These are phyloP conservation scores for Endomychus coccineus DNA, from an alignment of 2,888 invertebrate genomes.

Conservation along the genomic window DNA sequence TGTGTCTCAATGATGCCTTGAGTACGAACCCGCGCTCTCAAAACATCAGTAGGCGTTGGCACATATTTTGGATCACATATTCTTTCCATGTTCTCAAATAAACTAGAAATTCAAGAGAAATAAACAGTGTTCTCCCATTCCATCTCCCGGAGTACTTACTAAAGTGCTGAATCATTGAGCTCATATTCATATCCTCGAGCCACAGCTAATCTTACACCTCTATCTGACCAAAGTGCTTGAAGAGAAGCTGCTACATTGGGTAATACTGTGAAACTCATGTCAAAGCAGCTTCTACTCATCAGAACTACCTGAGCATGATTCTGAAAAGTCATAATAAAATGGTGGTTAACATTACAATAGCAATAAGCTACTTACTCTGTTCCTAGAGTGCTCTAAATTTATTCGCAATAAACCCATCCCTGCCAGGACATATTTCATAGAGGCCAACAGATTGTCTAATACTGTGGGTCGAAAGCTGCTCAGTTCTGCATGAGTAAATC, in stretches of 20 bases:
- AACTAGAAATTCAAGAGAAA: conserved; percentile 39
- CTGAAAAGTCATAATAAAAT: conserved; percentile 28
- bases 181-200: conserved; percentile 61
- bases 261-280: conserved; percentile 49
- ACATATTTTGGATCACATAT: conserved; percentile 56
- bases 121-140: conserved; percentile 3
- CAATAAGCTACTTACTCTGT: conserved; percentile 41
- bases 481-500: conserved; percentile 54
- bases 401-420: conserved; percentile 59
- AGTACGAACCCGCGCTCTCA: conserved; percentile 56
- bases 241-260: conserved; percentile 48
- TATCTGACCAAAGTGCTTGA: conserved; percentile 55
- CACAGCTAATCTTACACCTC: conserved; percentile 55
- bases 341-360: background rate
- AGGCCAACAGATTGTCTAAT: conserved; percentile 56
- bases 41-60: conserved; percentile 56
- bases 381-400: conserved; percentile 52
- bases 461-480: conserved; percentile 57
- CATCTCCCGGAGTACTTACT: conserved; percentile 44
- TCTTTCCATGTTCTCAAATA: conserved; percentile 61
- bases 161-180: conserved; percentile 58
- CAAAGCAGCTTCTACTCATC: conserved; percentile 48
- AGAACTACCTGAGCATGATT: conserved; percentile 48
- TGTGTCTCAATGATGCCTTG: conserved; percentile 60
- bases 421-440: conserved; percentile 60